Evolutionary conservation across 2,888 invertebrate species (phyloP).

Genomic region (Trissolcus brochymenae): DNA sequence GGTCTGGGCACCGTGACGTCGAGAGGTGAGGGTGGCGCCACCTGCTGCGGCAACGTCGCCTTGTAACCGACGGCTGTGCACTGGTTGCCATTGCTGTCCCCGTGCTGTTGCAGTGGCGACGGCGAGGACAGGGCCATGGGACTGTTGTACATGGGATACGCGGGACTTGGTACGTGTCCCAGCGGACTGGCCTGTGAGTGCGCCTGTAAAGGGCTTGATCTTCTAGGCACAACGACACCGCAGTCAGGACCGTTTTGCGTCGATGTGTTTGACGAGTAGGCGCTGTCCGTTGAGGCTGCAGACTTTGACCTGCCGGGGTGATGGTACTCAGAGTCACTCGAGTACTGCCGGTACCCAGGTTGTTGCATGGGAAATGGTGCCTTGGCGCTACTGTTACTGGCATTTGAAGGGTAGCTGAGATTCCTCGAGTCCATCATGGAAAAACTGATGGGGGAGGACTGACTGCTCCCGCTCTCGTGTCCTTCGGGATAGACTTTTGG

Average conservation of each 20-base stretch:
- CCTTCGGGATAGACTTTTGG: constrained; percentile 83
- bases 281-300: constrained; percentile 81
- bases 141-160: constrained; percentile 90
- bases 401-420: constrained; percentile 79
- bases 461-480: constrained; percentile 80
- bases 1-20: constrained; percentile 84
- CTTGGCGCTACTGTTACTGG: constrained; percentile 76
- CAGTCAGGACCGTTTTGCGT: constrained; percentile 83
- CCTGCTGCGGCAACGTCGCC: constrained; percentile 65
- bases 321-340: constrained; percentile 80
- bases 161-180: constrained; percentile 86
- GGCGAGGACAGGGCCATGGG: constrained; percentile 86
- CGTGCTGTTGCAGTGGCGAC: constrained; percentile 79
- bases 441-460: constrained; percentile 86
- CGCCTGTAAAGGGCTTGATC: constrained; percentile 83
- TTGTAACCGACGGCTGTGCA: constrained; percentile 68
- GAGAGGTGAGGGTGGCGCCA: constrained; percentile 83
- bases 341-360: constrained; percentile 16
- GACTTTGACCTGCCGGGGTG: constrained; percentile 79
- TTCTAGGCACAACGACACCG: constrained; percentile 81
- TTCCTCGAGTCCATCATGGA: constrained; percentile 85
- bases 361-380: too few species aligned
- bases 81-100: constrained; percentile 73
- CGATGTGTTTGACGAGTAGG: constrained; percentile 80
- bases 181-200: constrained; percentile 85